These are phyloP conservation scores for Anarsia innoxiella DNA, from an alignment of 2,888 invertebrate species.

Conservation along the genomic window DNA sequence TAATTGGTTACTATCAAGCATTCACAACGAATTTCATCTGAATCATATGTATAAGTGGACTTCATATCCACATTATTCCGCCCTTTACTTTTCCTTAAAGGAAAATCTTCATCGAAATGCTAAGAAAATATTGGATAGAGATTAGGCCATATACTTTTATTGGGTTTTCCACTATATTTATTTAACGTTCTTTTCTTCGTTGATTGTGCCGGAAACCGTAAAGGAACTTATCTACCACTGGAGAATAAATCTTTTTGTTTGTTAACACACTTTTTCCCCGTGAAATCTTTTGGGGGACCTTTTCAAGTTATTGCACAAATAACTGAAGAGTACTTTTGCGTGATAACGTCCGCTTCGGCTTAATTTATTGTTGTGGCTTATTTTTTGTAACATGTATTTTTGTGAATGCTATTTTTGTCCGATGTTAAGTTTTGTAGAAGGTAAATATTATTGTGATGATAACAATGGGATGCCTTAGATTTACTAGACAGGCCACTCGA, in stretches of 20 bases:
- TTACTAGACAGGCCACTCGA: not conserved
- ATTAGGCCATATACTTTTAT: slow-evolving; percentile 74
- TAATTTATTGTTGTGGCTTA: slow-evolving; percentile 49
- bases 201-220: slow-evolving; percentile 37
- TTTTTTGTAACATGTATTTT: slow-evolving; percentile 19
- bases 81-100: slow-evolving; percentile 33
- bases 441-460: too few species aligned
- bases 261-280: slow-evolving; percentile 64
- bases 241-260: slow-evolving; percentile 70
- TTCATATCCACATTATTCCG: slow-evolving; percentile 31
- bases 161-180: slow-evolving; percentile 70
- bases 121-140: slow-evolving; percentile 73
- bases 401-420: not conserved
- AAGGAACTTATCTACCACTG: slow-evolving; percentile 59
- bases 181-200: slow-evolving; percentile 54
- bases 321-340: slow-evolving; percentile 34
- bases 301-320: slow-evolving; percentile 43
- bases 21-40: too few species aligned
- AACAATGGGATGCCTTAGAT: too few species aligned
- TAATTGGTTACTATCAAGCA: too few species aligned
- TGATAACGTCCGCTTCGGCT: slow-evolving; percentile 44
- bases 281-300: slow-evolving; percentile 27
- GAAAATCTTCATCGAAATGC: slow-evolving; percentile 63
- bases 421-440: slow-evolving; percentile 14
- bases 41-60: too few species aligned